A percentile compares a stretch with the other conserved stretches of the same genome.
These are phyloP conservation scores for Nomada ruficornis DNA, from an alignment of 2,888 invertebrate species.

Conservation along the genomic window DNA sequence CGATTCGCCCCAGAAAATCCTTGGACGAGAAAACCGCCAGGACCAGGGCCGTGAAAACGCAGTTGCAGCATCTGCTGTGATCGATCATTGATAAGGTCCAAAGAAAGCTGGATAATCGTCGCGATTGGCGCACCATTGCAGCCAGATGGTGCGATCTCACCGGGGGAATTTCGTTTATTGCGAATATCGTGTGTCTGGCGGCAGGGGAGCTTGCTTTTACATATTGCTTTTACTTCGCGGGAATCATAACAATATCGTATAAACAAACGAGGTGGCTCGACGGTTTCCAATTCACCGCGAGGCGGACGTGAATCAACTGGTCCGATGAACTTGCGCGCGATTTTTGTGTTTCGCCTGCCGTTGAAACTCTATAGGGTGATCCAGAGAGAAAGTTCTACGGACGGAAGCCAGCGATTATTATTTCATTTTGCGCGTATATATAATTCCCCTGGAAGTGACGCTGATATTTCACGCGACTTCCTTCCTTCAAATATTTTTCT, in stretches of 20 bases:
- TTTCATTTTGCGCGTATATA: background rate
- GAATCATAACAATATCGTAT: conserved; percentile 55
- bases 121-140: background rate
- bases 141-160: background rate
- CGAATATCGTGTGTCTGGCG: conserved; percentile 28
- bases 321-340: conserved; percentile 40
- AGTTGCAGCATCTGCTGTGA: no score
- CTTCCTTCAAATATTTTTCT: background rate
- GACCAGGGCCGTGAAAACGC: no score
- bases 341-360: conserved; percentile 39
- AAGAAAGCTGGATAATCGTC: conserved; percentile 11
- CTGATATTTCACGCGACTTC: background rate
- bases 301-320: conserved; percentile 75
- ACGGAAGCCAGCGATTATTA: conserved; percentile 3
- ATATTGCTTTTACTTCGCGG: conserved; percentile 40
- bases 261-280: conserved; percentile 61
- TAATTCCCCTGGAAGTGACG: no score
- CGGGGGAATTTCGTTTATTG: conserved; percentile 39
- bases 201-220: background rate
- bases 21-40: no score
- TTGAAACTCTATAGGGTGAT: conserved; percentile 31
- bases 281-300: conserved; percentile 74
- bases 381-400: conserved; percentile 17
- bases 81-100: background rate
- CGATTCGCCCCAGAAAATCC: no score